Conservation (phyloP, 2,797 vertebrate genomes). For the Tragelaphus oryx region DNA sequence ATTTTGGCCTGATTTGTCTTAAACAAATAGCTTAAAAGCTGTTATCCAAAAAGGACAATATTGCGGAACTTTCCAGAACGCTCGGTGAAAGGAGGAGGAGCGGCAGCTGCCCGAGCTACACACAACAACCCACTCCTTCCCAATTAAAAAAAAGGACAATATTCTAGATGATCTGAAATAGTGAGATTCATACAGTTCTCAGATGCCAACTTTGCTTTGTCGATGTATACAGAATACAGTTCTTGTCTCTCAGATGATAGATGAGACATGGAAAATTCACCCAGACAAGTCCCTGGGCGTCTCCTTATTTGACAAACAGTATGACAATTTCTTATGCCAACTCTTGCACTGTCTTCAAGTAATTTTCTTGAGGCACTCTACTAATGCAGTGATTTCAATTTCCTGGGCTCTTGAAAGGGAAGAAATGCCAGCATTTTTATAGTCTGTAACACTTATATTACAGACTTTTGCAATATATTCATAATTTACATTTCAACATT, state of each 20-base stretch:
- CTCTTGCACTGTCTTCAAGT: accelerated
- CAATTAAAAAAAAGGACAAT: not conserved
- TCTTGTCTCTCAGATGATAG: not conserved
- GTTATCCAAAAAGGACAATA: not conserved
- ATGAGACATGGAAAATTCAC: not conserved
- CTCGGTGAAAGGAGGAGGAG: too few species aligned
- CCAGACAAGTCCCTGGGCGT: accelerated
- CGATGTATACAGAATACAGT: too few species aligned
- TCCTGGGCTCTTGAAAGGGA: not conserved
- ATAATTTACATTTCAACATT: not conserved
- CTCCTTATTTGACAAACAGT: not conserved
- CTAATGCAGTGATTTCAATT: not conserved
- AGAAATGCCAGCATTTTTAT: not conserved
- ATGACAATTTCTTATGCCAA: accelerated
- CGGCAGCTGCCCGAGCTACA: too few species aligned
- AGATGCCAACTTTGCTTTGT: not conserved
- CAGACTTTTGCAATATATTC: not conserved
- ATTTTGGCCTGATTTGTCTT: not conserved
- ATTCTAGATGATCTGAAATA: not conserved
- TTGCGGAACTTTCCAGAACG: too few species aligned
- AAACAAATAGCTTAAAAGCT: not conserved
- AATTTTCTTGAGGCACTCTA: accelerated
- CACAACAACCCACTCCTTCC: too few species aligned
- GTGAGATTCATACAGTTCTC: not conserved
- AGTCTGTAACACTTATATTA: not conserved